Evolutionary conservation across 2,113 vertebrate species (phyloP).

Genomic region (Paracanthobrama guichenoti): DNA sequence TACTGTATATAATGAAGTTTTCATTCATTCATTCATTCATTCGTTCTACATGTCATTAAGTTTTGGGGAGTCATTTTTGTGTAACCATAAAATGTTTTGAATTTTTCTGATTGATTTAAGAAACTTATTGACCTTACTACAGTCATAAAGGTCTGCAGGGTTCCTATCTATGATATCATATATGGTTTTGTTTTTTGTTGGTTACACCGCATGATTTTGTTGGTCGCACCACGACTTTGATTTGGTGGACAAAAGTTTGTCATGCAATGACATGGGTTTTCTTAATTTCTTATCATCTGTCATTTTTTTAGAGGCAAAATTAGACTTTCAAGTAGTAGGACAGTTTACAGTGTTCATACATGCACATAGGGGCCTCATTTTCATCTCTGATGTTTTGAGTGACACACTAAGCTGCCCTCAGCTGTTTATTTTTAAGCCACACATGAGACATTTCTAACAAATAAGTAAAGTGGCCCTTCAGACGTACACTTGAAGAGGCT

Average conservation of each 20-base stretch:
- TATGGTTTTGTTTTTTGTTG: background rate
- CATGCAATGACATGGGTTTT: background rate
- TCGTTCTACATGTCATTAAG: background rate
- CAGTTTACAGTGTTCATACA: background rate
- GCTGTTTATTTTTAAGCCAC: conserved; percentile 17
- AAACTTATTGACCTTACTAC: too few species aligned
- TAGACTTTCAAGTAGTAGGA: background rate
- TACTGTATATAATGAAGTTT: too few species aligned
- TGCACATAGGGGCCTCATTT: background rate
- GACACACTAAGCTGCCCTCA: background rate
- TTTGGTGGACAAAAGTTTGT: background rate
- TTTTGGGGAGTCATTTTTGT: background rate
- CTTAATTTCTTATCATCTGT: background rate
- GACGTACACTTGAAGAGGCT: conserved; percentile 17
- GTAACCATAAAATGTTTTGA: too few species aligned
- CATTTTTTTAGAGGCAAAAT: background rate
- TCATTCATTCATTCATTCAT: background rate
- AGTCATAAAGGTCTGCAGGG: too few species aligned
- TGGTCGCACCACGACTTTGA: background rate
- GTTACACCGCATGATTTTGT: background rate
- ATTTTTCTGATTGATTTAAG: too few species aligned
- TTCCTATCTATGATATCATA: background rate
- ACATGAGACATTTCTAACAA: conserved; percentile 11
- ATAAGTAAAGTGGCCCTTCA: conserved; percentile 32
- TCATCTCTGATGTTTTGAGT: background rate